A percentile compares a stretch with the other conserved stretches of the same genome.
phyloP scores from a whole-genome alignment of 2,797 vertebrate species.

The Falco peregrinus region DNA sequence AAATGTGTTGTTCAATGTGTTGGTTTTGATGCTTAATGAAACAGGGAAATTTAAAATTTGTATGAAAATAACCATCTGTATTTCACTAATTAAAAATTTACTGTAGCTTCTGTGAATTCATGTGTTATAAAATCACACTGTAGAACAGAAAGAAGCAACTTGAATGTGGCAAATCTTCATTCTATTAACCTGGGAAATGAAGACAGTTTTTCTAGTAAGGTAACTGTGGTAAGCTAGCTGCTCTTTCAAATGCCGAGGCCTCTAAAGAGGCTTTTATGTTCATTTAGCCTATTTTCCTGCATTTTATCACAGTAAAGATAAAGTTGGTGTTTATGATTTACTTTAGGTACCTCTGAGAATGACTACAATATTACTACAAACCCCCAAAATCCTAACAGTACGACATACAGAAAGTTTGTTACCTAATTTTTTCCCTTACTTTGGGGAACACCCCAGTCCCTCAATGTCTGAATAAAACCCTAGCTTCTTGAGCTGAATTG shows the following conservation, averaged over 20 bases:
- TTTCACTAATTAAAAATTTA: slow-evolving; percentile 1
- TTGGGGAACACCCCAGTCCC: background rate
- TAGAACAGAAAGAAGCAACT: background rate
- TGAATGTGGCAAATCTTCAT: background rate
- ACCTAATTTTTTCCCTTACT: background rate
- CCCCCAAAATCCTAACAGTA: background rate
- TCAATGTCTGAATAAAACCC: background rate
- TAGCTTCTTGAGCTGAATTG: background rate
- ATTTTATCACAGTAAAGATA: background rate
- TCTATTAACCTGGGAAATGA: background rate
- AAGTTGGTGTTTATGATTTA: background rate
- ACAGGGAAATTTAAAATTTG: background rate
- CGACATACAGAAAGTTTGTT: background rate
- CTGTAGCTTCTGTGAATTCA: background rate
- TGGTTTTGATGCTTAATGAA: background rate
- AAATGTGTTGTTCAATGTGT: background rate
- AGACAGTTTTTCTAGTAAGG: background rate
- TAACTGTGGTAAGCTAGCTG: background rate
- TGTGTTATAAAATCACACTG: background rate
- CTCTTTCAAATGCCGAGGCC: background rate
- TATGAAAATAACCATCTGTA: background rate
- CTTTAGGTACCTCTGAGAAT: background rate
- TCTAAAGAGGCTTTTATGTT: background rate
- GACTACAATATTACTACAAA: fast-evolving
- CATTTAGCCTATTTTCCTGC: background rate